Evolutionary conservation across 2,888 invertebrate genomes (phyloP).

Genomic region (Oscheius sp.): DNA sequence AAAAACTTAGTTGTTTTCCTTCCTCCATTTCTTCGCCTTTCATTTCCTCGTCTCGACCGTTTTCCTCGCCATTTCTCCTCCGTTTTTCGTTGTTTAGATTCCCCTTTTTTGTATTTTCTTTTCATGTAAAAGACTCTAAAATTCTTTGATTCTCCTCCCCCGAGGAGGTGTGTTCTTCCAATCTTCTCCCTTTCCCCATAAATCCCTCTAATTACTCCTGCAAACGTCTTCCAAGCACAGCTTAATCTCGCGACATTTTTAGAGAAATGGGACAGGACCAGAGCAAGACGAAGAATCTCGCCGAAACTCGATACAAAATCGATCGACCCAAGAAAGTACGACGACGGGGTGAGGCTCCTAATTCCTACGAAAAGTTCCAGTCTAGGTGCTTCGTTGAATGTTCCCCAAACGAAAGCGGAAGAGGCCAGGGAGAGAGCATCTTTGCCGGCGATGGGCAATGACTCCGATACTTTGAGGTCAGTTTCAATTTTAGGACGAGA

Average conservation of each 20-base stretch:
- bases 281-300: constrained; percentile 4
- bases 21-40: not conserved
- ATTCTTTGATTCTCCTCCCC: too few relatives aligned
- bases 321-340: constrained; percentile 27
- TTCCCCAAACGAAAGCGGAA: constrained; percentile 2
- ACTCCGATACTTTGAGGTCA: not conserved
- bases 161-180: too few relatives aligned
- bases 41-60: too few relatives aligned
- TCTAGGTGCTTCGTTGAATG: constrained; percentile 11
- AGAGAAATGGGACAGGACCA: constrained; percentile 29
- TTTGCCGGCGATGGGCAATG: constrained; percentile 6
- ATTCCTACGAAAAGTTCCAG: not conserved
- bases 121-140: not conserved
- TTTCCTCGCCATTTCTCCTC: not conserved
- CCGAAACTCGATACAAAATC: constrained; percentile 23
- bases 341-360: not conserved
- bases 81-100: not conserved
- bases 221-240: too few relatives aligned
- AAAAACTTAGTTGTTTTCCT: not conserved
- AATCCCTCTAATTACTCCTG: too few relatives aligned
- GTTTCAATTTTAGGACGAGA: not conserved
- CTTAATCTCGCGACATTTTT: not conserved
- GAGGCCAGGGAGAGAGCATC: not conserved
- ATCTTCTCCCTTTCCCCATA: not conserved
- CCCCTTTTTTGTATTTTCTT: not conserved